phyloP scores from a whole-genome alignment of 2,113 vertebrate species.

The Chaetorhynchus papuensis region DNA sequence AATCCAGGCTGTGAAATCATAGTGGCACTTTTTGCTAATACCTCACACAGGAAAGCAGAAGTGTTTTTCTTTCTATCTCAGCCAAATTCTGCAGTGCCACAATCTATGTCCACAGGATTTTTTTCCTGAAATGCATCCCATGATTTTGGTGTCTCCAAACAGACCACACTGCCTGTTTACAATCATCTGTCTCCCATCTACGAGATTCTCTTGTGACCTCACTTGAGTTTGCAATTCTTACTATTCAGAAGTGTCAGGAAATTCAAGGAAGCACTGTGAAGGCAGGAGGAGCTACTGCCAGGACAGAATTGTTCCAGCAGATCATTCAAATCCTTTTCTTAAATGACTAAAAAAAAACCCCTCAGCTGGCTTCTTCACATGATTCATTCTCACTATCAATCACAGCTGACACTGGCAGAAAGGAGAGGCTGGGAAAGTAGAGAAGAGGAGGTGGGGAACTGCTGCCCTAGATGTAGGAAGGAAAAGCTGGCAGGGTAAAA shows the following conservation, averaged over 20 bases:
- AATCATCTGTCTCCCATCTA: background rate
- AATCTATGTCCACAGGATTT: background rate
- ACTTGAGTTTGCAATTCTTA: background rate
- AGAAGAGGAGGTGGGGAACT: background rate
- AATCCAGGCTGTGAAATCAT: background rate
- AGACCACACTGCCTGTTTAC: background rate
- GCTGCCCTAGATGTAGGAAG: background rate
- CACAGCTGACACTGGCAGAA: background rate
- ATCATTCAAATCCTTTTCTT: background rate
- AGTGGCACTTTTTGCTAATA: background rate
- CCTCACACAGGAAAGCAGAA: background rate
- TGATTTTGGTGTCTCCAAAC: background rate
- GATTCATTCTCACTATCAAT: background rate
- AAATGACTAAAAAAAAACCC: background rate
- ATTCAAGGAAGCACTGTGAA: background rate
- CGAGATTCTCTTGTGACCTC: background rate
- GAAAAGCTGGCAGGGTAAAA: background rate
- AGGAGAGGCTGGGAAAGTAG: background rate
- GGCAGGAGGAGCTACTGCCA: background rate
- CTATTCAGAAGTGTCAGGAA: background rate
- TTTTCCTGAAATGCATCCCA: background rate
- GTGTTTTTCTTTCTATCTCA: background rate
- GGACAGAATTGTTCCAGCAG: background rate
- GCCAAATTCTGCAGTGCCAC: background rate
- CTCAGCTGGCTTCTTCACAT: background rate